These are phyloP conservation scores for Yasuhikotakia modesta DNA, from an alignment of 2,797 vertebrate genomes.

Conservation along the genomic window DNA sequence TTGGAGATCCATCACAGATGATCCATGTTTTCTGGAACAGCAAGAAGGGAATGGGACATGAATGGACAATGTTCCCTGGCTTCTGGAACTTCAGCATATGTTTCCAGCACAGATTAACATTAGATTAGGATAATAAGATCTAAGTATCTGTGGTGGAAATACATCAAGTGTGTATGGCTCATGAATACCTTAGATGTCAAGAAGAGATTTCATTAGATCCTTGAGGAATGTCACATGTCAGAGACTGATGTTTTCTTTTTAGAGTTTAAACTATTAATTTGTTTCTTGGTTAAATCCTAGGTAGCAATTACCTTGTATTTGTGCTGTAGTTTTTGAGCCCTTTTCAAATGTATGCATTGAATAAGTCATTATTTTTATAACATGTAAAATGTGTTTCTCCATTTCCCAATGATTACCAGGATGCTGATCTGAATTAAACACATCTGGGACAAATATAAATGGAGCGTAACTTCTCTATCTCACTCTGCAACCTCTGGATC, in stretches of 20 bases:
- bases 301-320: neutral
- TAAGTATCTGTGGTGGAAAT: conserved; percentile 48
- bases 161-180: conserved; percentile 45
- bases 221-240: conserved; percentile 19
- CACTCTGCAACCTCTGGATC: conserved; percentile 20
- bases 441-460: conserved; percentile 40
- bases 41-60: conserved; percentile 52
- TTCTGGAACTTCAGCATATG: conserved; percentile 57
- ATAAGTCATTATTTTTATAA: conserved; percentile 11
- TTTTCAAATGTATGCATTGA: conserved; percentile 8
- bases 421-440: conserved; percentile 39
- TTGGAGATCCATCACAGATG: conserved; percentile 30
- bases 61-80: conserved; percentile 39
- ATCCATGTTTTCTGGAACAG: conserved; percentile 55
- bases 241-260: conserved; percentile 8
- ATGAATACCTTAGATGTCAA: conserved; percentile 52
- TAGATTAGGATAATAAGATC: too few relatives aligned
- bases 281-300: neutral
- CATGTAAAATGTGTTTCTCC: conserved; percentile 20
- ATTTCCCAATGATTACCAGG: conserved; percentile 34
- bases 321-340: neutral
- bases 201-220: conserved; percentile 27
- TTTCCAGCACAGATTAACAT: conserved; percentile 41
- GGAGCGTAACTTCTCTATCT: conserved; percentile 24
- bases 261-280: conserved; percentile 1